A percentile compares a stretch with the other conserved stretches of the same genome.
These are phyloP conservation scores for Chionodraco myersi DNA, from an alignment of 2,113 vertebrate genomes.

Conservation along the genomic window DNA sequence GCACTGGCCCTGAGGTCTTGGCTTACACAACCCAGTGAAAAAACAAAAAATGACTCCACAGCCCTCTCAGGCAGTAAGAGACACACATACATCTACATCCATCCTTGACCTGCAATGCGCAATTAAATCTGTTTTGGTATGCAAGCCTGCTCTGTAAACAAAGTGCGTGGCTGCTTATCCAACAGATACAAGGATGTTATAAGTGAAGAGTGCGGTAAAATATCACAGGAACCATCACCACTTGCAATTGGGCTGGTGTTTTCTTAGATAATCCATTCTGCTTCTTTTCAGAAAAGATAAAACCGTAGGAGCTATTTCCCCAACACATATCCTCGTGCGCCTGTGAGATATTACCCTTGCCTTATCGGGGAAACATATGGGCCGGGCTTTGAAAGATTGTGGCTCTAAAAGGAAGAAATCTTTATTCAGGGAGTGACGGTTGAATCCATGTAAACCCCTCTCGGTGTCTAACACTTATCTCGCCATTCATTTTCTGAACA, in stretches of 20 bases:
- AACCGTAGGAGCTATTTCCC: slow-evolving; percentile 42
- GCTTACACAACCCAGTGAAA: slow-evolving; percentile 29
- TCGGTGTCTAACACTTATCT: slow-evolving; percentile 44
- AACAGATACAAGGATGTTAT: slow-evolving; percentile 37
- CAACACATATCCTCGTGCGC: slow-evolving; percentile 44
- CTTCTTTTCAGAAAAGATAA: slow-evolving; percentile 68
- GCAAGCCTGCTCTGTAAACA: slow-evolving; percentile 35
- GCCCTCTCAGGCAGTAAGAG: neutral
- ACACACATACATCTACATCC: slow-evolving; percentile 39
- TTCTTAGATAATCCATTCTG: slow-evolving; percentile 60
- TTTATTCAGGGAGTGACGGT: slow-evolving; percentile 62
- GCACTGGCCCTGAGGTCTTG: slow-evolving; percentile 33
- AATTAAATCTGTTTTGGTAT: slow-evolving; percentile 59
- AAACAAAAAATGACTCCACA: neutral
- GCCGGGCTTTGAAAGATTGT: slow-evolving; percentile 59
- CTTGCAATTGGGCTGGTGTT: slow-evolving; percentile 36
- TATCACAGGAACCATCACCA: slow-evolving; percentile 33
- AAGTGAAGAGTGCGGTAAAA: slow-evolving; percentile 50
- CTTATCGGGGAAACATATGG: slow-evolving; percentile 67
- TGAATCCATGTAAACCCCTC: slow-evolving; percentile 63
- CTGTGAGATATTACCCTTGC: slow-evolving; percentile 53
- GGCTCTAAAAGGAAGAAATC: slow-evolving; percentile 54
- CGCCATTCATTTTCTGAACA: slow-evolving; percentile 12
- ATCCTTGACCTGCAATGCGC: slow-evolving; percentile 63
- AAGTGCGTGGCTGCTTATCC: slow-evolving; percentile 2